phyloP scores from a whole-genome alignment of 2,113 vertebrate genomes.

The Petrocephalus zakoni region DNA sequence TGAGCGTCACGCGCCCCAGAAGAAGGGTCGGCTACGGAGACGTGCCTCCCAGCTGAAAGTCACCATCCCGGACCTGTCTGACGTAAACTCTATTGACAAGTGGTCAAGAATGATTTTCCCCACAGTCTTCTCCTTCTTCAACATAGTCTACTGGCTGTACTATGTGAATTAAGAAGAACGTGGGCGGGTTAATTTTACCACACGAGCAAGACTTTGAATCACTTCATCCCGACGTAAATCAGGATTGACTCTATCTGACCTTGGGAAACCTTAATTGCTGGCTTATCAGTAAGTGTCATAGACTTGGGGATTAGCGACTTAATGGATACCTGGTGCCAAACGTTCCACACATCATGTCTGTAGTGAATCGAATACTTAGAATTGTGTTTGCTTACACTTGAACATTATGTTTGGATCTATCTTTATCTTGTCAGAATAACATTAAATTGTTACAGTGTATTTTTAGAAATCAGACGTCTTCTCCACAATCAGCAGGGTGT shows the following conservation, averaged over 20 bases:
- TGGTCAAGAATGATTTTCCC: conserved; percentile 99
- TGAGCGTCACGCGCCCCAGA: conserved; percentile 88
- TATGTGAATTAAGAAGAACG: conserved; percentile 83
- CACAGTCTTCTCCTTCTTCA: conserved; percentile 96
- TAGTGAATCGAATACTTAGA: conserved; percentile 39
- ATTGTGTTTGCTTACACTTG: conserved; percentile 63
- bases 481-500: conserved; percentile 1
- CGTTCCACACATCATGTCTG: conserved; percentile 43
- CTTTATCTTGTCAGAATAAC: not conserved
- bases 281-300: conserved; percentile 59
- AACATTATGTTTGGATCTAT: conserved; percentile 49
- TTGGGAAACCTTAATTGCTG: conserved; percentile 86
- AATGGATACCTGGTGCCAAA: conserved; percentile 51
- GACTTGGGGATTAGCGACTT: conserved; percentile 43
- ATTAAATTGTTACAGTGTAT: conserved; percentile 1
- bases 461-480: not conserved
- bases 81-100: conserved; percentile 97
- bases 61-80: conserved; percentile 95
- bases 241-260: conserved; percentile 71
- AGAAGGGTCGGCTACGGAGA: conserved; percentile 88
- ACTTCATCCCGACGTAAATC: conserved; percentile 59
- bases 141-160: conserved; percentile 97
- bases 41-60: conserved; percentile 93
- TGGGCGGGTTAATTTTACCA: conserved; percentile 68
- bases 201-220: conserved; percentile 74